A percentile compares a stretch with the other conserved stretches of the same genome.
phyloP scores from a whole-genome alignment of 2,113 vertebrate species.

The Osmerus mordax region DNA sequence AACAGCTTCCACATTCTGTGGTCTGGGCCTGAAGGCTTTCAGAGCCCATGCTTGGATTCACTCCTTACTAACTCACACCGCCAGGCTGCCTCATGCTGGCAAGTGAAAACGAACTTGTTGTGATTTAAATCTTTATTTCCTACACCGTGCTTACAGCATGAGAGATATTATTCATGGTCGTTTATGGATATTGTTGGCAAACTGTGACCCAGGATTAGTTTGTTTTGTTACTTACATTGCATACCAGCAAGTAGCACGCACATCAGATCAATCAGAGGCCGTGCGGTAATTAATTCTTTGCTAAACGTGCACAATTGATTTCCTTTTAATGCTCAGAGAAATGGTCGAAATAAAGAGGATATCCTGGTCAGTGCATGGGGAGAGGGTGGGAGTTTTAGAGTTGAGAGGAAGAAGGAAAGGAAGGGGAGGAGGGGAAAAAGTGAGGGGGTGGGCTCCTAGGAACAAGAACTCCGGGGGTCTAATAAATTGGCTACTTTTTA shows the following conservation, averaged over 20 bases:
- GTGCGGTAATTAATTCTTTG: constrained; percentile 91
- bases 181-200: constrained; percentile 16
- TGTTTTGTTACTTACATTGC: not conserved
- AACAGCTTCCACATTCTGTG: constrained; percentile 7
- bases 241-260: constrained; percentile 75
- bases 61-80: constrained; percentile 9
- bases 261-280: constrained; percentile 83
- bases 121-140: constrained; percentile 21
- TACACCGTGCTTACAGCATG: not conserved
- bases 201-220: not conserved
- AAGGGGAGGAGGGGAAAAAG: constrained; percentile 56
- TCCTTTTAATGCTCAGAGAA: constrained; percentile 86
- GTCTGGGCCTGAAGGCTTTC: constrained; percentile 8
- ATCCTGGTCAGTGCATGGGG: constrained; percentile 56
- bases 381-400: constrained; percentile 2
- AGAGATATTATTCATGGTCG: constrained; percentile 12
- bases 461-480: constrained; percentile 68
- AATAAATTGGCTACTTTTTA: constrained; percentile 56
- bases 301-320: constrained; percentile 92
- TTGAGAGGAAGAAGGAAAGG: constrained; percentile 59
- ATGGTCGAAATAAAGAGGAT: constrained; percentile 86
- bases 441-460: constrained; percentile 73
- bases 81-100: not conserved
- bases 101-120: constrained; percentile 19
- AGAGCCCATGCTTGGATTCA: constrained; percentile 3